A percentile compares a stretch with the other conserved stretches of the same genome.
phyloP scores from a whole-genome alignment of 1,140 invertebrate species.

The Neodiprion lecontei region DNA sequence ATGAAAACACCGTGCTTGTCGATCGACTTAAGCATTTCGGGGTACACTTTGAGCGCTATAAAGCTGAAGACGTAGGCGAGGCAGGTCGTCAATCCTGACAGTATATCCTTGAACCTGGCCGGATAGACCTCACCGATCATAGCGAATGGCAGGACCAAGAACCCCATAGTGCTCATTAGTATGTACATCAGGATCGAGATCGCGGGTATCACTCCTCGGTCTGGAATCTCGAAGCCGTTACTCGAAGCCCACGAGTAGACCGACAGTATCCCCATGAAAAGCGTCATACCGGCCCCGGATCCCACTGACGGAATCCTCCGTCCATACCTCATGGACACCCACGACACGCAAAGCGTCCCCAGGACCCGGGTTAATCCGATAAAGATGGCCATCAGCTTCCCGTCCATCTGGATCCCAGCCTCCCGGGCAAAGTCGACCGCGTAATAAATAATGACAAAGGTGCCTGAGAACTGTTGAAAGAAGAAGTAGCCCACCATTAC shows the following conservation, averaged over 20 bases:
- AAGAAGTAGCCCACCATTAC: constrained; percentile 74
- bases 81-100: constrained; percentile 71
- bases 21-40: constrained; percentile 63
- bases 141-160: constrained; percentile 74
- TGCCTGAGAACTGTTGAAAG: constrained; percentile 81
- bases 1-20: constrained; percentile 72
- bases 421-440: constrained; percentile 70
- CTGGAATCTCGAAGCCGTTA: constrained; percentile 35
- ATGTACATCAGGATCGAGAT: constrained; percentile 67
- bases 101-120: constrained; percentile 69
- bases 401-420: constrained; percentile 65
- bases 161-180: constrained; percentile 68
- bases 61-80: constrained; percentile 77
- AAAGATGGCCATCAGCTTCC: constrained; percentile 66
- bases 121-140: constrained; percentile 80
- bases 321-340: constrained; percentile 64
- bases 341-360: constrained; percentile 63
- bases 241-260: constrained; percentile 56
- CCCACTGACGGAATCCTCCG: constrained; percentile 64
- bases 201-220: constrained; percentile 56
- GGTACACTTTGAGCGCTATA: constrained; percentile 76
- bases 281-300: constrained; percentile 69
- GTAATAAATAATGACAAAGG: constrained; percentile 80
- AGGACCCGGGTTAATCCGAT: constrained; percentile 65
- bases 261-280: constrained; percentile 66